These are phyloP conservation scores for Brachymystax lenok DNA, from an alignment of 2,797 vertebrate species.

Conservation along the genomic window DNA sequence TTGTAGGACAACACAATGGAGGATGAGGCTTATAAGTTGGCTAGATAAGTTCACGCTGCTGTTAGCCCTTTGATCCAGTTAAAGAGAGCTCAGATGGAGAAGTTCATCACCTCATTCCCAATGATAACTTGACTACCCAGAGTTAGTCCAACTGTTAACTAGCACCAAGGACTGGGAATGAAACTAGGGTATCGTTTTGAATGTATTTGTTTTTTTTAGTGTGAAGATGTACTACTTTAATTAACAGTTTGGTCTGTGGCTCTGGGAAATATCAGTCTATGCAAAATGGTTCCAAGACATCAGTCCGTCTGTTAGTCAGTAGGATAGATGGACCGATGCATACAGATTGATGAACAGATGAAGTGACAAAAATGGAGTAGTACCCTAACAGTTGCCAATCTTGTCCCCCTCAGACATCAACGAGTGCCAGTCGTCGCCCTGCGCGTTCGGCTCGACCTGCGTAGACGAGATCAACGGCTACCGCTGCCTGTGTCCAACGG, in stretches of 20 bases:
- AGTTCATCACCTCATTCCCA: too few relatives aligned
- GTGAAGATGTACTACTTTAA: too few relatives aligned
- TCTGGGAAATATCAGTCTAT: background rate
- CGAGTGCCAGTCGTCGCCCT: conserved; percentile 96
- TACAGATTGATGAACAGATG: background rate
- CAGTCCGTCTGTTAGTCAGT: background rate
- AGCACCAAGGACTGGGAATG: background rate
- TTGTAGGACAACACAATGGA: conserved; percentile 1
- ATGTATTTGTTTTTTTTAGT: too few relatives aligned
- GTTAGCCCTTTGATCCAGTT: conserved; percentile 10
- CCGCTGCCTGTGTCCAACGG: conserved; percentile 87
- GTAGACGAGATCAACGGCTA: conserved; percentile 95
- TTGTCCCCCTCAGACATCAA: conserved; percentile 84
- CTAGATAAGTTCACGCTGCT: background rate
- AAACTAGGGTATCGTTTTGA: background rate
- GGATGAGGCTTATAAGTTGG: background rate
- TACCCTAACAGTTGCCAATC: background rate
- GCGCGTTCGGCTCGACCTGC: conserved; percentile 89
- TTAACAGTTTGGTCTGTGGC: background rate
- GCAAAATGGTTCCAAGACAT: background rate
- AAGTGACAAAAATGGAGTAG: background rate
- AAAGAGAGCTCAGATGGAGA: background rate
- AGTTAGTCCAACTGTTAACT: background rate
- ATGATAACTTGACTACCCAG: too few relatives aligned
- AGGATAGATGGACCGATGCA: background rate